Evolutionary conservation across 2,797 vertebrate genomes (phyloP).

Genomic region (Podarcis siculus): DNA sequence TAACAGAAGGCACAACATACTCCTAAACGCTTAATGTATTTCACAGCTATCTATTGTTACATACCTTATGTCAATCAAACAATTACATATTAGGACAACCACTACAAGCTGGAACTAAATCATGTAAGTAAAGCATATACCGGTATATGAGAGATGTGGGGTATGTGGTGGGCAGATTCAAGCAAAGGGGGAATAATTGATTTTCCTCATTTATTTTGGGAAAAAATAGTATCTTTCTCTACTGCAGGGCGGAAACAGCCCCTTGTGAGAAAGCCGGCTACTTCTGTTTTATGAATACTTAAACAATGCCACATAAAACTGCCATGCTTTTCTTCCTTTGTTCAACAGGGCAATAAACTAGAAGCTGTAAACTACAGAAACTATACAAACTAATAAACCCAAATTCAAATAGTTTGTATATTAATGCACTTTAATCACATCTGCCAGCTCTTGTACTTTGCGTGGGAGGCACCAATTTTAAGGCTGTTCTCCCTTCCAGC

Average conservation of each 20-base stretch:
- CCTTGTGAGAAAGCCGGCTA: conserved; percentile 43
- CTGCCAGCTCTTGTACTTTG: neutral
- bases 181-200: conserved; percentile 68
- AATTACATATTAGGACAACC: conserved; percentile 75
- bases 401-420: conserved; percentile 30
- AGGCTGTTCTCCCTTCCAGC: neutral
- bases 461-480: neutral
- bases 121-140: conserved; percentile 46
- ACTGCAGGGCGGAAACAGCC: conserved; percentile 47
- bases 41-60: conserved; percentile 81
- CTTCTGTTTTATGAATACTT: conserved; percentile 62
- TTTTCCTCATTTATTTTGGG: conserved; percentile 69
- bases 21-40: conserved; percentile 85
- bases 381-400: conserved; percentile 15
- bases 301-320: conserved; percentile 50
- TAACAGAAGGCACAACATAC: conserved; percentile 86
- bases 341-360: conserved; percentile 63
- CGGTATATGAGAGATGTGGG: conserved; percentile 28
- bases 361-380: conserved; percentile 33
- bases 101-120: conserved; percentile 68
- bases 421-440: conserved; percentile 10
- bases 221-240: conserved; percentile 48
- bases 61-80: conserved; percentile 75
- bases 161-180: conserved; percentile 50
- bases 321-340: conserved; percentile 51